phyloP scores from a whole-genome alignment of 2,888 invertebrate genomes.

The Scaptomyza caliginosa region DNA sequence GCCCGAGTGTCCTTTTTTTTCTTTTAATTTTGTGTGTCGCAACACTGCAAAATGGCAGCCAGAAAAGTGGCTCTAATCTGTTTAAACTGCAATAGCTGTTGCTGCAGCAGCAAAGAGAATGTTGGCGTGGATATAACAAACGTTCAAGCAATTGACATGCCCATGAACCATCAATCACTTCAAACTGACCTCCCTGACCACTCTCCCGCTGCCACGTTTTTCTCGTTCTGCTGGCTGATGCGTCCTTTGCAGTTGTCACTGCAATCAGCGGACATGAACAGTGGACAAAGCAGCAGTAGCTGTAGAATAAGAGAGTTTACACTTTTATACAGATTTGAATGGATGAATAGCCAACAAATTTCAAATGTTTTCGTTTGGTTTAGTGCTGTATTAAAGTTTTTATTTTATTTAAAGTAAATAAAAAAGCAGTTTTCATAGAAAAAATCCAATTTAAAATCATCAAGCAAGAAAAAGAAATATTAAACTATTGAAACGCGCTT shows the following conservation, averaged over 20 bases:
- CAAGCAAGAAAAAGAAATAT: neutral
- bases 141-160: slow-evolving; percentile 73
- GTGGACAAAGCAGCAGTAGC: slow-evolving; percentile 19
- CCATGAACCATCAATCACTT: slow-evolving; percentile 76
- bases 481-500: neutral
- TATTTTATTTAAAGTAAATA: no score
- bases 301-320: slow-evolving; percentile 15
- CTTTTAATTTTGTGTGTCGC: slow-evolving; percentile 13
- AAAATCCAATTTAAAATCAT: neutral
- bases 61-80: slow-evolving; percentile 76
- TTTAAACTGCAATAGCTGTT: slow-evolving; percentile 68
- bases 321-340: neutral
- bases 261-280: slow-evolving; percentile 61
- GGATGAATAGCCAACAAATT: neutral
- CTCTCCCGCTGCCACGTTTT: neutral
- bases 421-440: no score
- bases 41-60: slow-evolving; percentile 31
- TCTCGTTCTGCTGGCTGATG: neutral
- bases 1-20: slow-evolving; percentile 20
- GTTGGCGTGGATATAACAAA: slow-evolving; percentile 40
- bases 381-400: no score
- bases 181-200: slow-evolving; percentile 41
- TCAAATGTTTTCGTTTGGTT: neutral
- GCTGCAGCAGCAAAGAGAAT: slow-evolving; percentile 12
- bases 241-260: slow-evolving; percentile 58